These are phyloP conservation scores for Thumatha senex DNA, from an alignment of 2,888 invertebrate species.

Conservation along the genomic window DNA sequence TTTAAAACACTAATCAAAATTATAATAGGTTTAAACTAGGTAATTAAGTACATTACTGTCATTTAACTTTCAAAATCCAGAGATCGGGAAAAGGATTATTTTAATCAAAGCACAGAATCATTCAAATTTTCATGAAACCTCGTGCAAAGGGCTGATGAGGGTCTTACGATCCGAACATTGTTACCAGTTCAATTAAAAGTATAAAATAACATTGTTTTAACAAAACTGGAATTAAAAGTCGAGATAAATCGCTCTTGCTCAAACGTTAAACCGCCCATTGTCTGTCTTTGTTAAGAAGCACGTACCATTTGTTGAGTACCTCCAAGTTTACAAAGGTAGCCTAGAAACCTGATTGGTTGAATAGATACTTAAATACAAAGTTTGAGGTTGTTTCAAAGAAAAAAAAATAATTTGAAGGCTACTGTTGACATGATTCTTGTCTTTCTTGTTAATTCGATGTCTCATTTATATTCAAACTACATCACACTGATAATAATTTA, in stretches of 20 bases:
- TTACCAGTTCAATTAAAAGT: conserved; percentile 15
- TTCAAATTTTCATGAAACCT: conserved; percentile 23
- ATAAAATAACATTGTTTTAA: conserved; percentile 15
- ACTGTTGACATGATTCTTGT: conserved; percentile 11
- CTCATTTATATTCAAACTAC: conserved; percentile 17
- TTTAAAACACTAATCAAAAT: too few relatives aligned
- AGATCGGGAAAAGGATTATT: background rate
- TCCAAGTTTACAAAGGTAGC: conserved; percentile 24
- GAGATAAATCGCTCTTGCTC: conserved; percentile 14
- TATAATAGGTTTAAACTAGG: too few relatives aligned
- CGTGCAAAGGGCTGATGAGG: background rate
- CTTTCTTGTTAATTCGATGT: conserved; percentile 27
- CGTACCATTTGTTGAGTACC: conserved; percentile 25
- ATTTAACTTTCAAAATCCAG: background rate
- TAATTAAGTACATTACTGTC: too few relatives aligned
- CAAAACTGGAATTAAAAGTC: conserved; percentile 21
- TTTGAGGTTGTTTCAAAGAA: conserved; percentile 10
- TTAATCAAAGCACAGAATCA: conserved; percentile 8
- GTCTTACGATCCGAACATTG: conserved; percentile 1
- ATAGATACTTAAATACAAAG: conserved; percentile 18
- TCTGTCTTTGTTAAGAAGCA: conserved; percentile 20
- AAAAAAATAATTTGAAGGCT: conserved; percentile 14
- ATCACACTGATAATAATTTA: too few relatives aligned
- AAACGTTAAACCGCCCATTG: conserved; percentile 23
- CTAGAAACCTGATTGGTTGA: conserved; percentile 25